phyloP scores from a whole-genome alignment of 2,113 vertebrate genomes.

The Eidolon helvum region DNA sequence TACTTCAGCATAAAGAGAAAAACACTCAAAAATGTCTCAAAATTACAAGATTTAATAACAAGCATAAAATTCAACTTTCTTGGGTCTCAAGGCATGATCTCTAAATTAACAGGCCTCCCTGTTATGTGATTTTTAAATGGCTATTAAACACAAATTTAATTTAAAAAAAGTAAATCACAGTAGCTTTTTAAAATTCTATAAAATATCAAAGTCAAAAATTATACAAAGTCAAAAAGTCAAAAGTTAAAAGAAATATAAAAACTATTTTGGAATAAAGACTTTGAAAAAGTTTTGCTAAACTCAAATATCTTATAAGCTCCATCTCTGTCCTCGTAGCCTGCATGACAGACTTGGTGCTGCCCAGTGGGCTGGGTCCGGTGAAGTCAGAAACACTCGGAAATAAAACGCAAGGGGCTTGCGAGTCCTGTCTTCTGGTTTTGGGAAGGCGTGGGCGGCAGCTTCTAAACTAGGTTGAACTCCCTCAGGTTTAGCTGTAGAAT shows the following conservation, averaged over 20 bases:
- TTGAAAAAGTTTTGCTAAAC: conserved; percentile 50
- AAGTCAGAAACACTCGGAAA: neutral
- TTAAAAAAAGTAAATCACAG: neutral
- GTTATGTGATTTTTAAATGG: conserved; percentile 36
- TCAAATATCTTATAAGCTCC: neutral
- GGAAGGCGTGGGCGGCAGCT: neutral
- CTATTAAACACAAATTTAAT: conserved; percentile 36
- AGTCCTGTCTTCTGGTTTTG: neutral
- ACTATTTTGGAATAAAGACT: neutral
- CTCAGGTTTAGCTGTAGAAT: conserved; percentile 91
- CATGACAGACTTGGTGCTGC: neutral
- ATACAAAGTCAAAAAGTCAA: conserved; percentile 18
- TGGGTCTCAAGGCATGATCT: conserved; percentile 23
- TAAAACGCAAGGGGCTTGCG: neutral
- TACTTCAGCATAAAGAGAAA: neutral
- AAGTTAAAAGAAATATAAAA: conserved; percentile 37
- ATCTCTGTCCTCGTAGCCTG: neutral
- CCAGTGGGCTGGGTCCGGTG: neutral
- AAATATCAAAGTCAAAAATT: conserved; percentile 48
- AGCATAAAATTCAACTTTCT: conserved; percentile 10
- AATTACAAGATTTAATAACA: conserved; percentile 22
- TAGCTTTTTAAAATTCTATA: conserved; percentile 30
- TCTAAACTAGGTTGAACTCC: conserved; percentile 90
- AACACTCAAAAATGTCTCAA: neutral
- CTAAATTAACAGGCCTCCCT: conserved; percentile 38